Evolutionary conservation across 2,113 vertebrate genomes (phyloP).

Genomic region (Puffinus mauretanicus): DNA sequence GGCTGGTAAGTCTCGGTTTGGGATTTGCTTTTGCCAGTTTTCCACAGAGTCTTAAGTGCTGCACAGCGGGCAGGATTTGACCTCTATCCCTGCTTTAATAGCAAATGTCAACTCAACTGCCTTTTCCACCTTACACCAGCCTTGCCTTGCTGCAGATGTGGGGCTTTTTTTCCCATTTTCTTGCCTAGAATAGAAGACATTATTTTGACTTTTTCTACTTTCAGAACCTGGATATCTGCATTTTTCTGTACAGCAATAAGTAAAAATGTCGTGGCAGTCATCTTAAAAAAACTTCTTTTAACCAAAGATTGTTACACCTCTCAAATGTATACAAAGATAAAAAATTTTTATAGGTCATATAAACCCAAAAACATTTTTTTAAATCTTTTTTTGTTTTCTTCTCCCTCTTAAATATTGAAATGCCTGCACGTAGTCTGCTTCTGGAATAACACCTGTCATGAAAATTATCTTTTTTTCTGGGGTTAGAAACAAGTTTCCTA

Average conservation of each 20-base stretch:
- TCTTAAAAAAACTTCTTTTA: neutral
- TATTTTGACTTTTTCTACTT: neutral
- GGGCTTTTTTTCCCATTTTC: neutral
- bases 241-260: neutral
- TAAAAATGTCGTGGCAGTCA: neutral
- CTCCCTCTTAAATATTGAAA: neutral
- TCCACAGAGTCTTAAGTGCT: neutral
- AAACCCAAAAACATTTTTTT: neutral
- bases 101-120: neutral
- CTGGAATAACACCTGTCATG: neutral
- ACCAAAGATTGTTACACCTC: neutral
- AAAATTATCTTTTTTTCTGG: no score
- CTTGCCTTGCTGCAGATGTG: neutral
- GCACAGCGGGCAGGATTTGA: neutral
- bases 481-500: neutral
- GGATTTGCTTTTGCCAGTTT: neutral
- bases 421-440: neutral
- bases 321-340: neutral
- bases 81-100: neutral
- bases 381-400: neutral
- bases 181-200: neutral
- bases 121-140: neutral
- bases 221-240: neutral
- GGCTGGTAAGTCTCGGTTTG: neutral
- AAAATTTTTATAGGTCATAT: no score